Percentiles rank a stretch among this genome's conserved stretches.
Conservation (phyloP, 1,140 invertebrate genomes). For the Caenorhabditis briggsae region DNA sequence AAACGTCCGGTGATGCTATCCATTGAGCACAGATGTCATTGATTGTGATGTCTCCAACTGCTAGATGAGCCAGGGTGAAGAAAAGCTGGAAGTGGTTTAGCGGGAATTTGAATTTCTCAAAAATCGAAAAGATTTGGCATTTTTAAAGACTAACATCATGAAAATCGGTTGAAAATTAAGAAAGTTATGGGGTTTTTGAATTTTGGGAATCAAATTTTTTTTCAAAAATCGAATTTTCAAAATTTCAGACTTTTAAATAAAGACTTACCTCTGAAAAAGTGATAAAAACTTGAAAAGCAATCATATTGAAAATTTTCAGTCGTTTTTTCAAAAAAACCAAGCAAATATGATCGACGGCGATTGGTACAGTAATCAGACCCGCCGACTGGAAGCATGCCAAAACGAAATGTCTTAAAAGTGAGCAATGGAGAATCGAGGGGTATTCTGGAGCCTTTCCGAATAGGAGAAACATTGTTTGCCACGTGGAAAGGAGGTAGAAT, state of each 20-base stretch:
- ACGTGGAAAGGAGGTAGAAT: constrained; percentile 41
- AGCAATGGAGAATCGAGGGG: constrained; percentile 9
- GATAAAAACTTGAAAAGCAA: constrained; percentile 20
- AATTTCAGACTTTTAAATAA: too few relatives aligned
- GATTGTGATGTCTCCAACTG: constrained; percentile 19
- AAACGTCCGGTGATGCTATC: constrained; percentile 36
- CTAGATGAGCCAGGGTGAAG: constrained; percentile 15
- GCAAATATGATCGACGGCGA: constrained; percentile 18
- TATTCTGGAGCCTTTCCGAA: constrained; percentile 27
- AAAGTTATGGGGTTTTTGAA: too few relatives aligned
- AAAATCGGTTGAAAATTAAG: neutral
- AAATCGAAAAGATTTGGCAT: too few relatives aligned
- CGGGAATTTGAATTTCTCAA: too few relatives aligned
- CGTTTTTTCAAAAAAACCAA: constrained; percentile 19
- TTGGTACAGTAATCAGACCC: constrained; percentile 16
- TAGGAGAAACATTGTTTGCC: constrained; percentile 26
- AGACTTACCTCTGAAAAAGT: constrained; percentile 2
- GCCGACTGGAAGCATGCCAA: constrained; percentile 1
- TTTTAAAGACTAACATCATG: neutral
- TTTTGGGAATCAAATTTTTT: too few relatives aligned
- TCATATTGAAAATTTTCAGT: constrained; percentile 42
- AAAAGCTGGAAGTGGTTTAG: neutral
- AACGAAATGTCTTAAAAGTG: neutral
- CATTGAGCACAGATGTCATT: constrained; percentile 44
- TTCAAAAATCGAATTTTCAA: too few relatives aligned